phyloP scores from a whole-genome alignment of 1,140 invertebrate species.

The Penaeus chinensis region DNA sequence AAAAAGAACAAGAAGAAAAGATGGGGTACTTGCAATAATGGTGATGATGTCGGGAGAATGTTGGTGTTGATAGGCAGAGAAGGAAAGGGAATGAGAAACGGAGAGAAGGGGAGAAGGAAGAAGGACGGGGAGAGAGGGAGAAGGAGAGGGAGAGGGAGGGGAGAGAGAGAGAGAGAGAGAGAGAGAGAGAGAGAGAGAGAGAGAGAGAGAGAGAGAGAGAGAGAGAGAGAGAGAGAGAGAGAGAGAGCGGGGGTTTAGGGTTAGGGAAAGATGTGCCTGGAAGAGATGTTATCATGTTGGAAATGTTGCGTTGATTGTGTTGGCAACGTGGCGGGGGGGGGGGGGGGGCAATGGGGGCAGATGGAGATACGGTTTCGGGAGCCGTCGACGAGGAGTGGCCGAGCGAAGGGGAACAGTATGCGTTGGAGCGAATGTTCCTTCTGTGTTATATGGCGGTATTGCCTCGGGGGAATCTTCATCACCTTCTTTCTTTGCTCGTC shows the following conservation, averaged over 20 bases:
- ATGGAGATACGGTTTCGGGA: too few species aligned
- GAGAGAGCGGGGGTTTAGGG: background rate
- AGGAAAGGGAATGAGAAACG: background rate
- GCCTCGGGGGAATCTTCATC: too few species aligned
- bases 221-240: background rate
- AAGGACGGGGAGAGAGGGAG: background rate
- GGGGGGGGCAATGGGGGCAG: too few species aligned
- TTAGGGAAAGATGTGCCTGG: background rate
- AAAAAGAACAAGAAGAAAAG: background rate
- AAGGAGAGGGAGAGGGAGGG: background rate
- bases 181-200: background rate
- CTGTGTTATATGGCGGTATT: too few species aligned
- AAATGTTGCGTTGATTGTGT: too few species aligned
- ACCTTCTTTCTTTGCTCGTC: too few species aligned
- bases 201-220: background rate
- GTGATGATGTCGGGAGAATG: background rate
- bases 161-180: too few species aligned
- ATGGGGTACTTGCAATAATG: slow-evolving; percentile 13
- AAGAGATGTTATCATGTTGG: background rate
- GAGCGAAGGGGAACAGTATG: too few species aligned
- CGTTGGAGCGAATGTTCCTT: too few species aligned
- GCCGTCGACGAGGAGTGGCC: too few species aligned
- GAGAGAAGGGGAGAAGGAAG: background rate
- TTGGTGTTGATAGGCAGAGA: slow-evolving; percentile 4
- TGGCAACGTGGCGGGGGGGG: too few species aligned